Conservation (phyloP, 2,888 invertebrate genomes). For the Bembecia ichneumoniformis region DNA sequence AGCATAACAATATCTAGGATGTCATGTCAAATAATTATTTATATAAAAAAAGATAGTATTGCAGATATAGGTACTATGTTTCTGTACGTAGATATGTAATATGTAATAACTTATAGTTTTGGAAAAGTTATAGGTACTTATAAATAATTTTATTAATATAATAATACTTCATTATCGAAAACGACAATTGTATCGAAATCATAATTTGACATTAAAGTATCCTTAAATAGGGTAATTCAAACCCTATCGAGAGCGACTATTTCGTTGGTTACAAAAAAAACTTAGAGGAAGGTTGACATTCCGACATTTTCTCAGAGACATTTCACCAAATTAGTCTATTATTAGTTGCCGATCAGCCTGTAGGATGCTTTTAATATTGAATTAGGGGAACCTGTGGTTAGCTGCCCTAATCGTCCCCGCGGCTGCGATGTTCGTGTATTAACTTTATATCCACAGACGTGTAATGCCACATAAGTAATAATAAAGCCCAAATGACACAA, state of each 20-base stretch:
- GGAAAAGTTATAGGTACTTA: conserved; percentile 3
- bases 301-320: conserved; percentile 70
- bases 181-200: too few relatives aligned
- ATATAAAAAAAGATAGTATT: too few relatives aligned
- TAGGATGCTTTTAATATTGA: conserved; percentile 73
- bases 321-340: conserved; percentile 68
- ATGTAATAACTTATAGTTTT: too few relatives aligned
- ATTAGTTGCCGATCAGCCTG: conserved; percentile 69
- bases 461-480: conserved; percentile 68
- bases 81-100: too few relatives aligned
- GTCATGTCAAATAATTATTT: too few relatives aligned
- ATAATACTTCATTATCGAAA: too few relatives aligned
- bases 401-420: conserved; percentile 62
- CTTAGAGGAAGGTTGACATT: conserved; percentile 58
- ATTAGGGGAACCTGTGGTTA: conserved; percentile 70
- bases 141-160: too few relatives aligned
- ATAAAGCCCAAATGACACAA: conserved; percentile 72
- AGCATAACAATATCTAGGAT: too few relatives aligned
- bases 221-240: conserved; percentile 41
- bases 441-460: conserved; percentile 64
- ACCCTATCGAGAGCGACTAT: conserved; percentile 37
- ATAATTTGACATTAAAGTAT: neutral
- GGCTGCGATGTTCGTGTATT: conserved; percentile 54
- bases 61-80: too few relatives aligned
- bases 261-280: conserved; percentile 46